These are phyloP conservation scores for Zenarchopterus dispar DNA, from an alignment of 2,797 vertebrate species.

Conservation along the genomic window DNA sequence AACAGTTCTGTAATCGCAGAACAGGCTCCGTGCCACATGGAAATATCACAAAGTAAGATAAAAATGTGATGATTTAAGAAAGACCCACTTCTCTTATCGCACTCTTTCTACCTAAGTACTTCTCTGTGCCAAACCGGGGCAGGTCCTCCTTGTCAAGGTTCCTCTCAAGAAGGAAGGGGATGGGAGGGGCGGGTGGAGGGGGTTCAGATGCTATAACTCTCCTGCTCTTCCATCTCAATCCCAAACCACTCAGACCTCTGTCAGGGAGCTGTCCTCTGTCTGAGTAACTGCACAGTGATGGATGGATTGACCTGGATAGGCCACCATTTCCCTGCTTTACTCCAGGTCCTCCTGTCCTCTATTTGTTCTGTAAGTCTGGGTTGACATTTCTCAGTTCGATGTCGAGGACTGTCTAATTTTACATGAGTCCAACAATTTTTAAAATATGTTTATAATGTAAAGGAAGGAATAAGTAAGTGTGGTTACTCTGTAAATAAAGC, in stretches of 20 bases:
- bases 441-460: conserved; percentile 17
- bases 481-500: too few relatives aligned
- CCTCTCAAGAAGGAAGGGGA: conserved; percentile 46
- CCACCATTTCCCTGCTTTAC: conserved; percentile 71
- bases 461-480: background rate
- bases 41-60: conserved; percentile 28
- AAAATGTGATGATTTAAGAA: conserved; percentile 34
- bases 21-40: conserved; percentile 1
- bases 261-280: conserved; percentile 80
- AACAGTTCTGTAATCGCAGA: conserved; percentile 8
- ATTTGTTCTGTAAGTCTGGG: conserved; percentile 55
- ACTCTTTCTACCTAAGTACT: conserved; percentile 23
- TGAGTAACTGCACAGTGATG: conserved; percentile 83
- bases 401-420: too few relatives aligned
- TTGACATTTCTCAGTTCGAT: conserved; percentile 19
- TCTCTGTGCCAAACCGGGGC: conserved; percentile 36
- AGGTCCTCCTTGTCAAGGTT: conserved; percentile 70
- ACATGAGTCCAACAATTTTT: too few relatives aligned
- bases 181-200: conserved; percentile 10
- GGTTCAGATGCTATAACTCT: conserved; percentile 75
- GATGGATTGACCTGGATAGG: conserved; percentile 84
- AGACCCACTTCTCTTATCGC: conserved; percentile 18
- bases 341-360: conserved; percentile 58
- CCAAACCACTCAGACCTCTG: conserved; percentile 81
- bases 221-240: conserved; percentile 81